Evolutionary conservation across 2,888 invertebrate species (phyloP).

Genomic region (Ceratothoa steindachneri): DNA sequence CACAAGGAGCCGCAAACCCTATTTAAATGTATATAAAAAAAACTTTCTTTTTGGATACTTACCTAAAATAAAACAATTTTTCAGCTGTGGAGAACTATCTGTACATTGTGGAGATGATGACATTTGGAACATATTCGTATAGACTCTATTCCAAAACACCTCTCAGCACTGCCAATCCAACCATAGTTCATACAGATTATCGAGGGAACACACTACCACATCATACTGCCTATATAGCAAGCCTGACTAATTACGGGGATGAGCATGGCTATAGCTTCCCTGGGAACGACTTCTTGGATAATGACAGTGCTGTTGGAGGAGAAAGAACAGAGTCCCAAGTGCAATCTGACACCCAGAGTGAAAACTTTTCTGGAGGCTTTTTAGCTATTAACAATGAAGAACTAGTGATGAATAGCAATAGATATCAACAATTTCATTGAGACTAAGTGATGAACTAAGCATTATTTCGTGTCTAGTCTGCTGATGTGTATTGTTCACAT

Average conservation of each 20-base stretch:
- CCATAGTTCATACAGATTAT: background rate
- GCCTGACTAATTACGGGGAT: background rate
- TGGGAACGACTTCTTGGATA: background rate
- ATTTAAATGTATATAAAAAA: too few relatives aligned
- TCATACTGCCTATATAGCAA: background rate
- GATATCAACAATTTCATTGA: background rate
- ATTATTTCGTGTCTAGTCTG: too few relatives aligned
- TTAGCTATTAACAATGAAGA: background rate
- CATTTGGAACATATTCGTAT: slow-evolving; percentile 20
- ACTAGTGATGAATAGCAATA: background rate
- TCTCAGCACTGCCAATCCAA: slow-evolving; percentile 2
- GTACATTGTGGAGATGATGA: slow-evolving; percentile 23
- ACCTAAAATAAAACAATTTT: too few relatives aligned
- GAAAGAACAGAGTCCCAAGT: background rate
- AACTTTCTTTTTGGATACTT: too few relatives aligned
- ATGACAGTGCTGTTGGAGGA: background rate
- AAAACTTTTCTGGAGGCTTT: background rate
- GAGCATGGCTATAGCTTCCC: background rate
- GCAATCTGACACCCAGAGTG: background rate
- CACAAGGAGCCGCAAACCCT: too few relatives aligned
- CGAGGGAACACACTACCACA: background rate
- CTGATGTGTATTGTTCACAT: too few relatives aligned
- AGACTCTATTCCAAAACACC: slow-evolving; percentile 3
- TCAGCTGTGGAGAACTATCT: slow-evolving; percentile 29
- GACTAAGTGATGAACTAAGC: too few relatives aligned